Evolutionary conservation across 2,888 invertebrate species (phyloP), one percentile per base, ranked within the genome.

Genomic region (Stenichneumon culpator): DNA sequence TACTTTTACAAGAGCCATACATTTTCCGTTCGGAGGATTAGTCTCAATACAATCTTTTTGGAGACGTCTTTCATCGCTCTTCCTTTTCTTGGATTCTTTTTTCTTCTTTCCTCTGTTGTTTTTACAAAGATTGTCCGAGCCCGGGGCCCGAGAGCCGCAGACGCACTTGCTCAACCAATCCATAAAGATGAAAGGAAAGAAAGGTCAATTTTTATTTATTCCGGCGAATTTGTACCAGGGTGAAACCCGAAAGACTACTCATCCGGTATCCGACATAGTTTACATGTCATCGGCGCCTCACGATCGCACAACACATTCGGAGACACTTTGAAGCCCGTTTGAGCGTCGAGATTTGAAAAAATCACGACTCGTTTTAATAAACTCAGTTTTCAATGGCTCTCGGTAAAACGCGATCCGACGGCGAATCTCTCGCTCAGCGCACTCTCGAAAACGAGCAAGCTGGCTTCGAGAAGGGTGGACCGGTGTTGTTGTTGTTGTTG

Each of bases 131-230:
- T 70, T 72, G 6, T 44, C 77, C 47, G 87, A 79, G 36, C 57
- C 81, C 1, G 83, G 25, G 47, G 79, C 54, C 50, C 69, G 83
- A n/a, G 86, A 84, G 60, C 89, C 89, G 28, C 89, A 89, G 3
- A 89, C 87, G 63, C 89, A 89, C 39, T 83, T 87, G 54, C 86
- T 88, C 52, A 89, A 79, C 89, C 89, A 89, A 73, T 85, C 85
- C 89, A 89, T 89, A 9, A 22, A 16, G 36, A 11, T 54, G 28
- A 28, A 28, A n/a, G n/a, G 1, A 52, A 47, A 22, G 5, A 16
- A 6, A 9, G 52, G 2, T 19, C 2, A 54, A 22, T 47, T 47
- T 47, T 47, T 44, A 0, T 68, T 47, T 19, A 11, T 16, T 70
- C 25, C 3, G 52, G 4, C 9, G 3, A 50, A 52, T 52, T 7